These are phyloP conservation scores for Cheilinus undulatus DNA, from an alignment of 2,113 vertebrate genomes.

Conservation along the genomic window DNA sequence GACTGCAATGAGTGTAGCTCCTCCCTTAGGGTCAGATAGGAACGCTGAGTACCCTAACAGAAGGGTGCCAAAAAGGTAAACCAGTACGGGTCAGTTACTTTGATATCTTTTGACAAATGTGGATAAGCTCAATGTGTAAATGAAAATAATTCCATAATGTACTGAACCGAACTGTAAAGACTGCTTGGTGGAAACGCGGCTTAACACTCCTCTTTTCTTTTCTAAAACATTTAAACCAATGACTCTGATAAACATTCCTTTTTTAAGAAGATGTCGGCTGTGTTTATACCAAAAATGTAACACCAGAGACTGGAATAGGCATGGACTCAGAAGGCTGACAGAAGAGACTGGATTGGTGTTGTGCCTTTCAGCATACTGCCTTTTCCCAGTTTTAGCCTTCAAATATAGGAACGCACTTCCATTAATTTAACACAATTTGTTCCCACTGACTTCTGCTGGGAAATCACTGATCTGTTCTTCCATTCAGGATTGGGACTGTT, in stretches of 20 bases:
- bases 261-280: background rate
- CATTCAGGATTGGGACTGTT: slow-evolving; percentile 8
- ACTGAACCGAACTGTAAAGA: no score
- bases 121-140: no score
- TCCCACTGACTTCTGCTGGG: slow-evolving; percentile 5
- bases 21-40: no score
- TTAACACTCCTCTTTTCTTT: slow-evolving; percentile 5
- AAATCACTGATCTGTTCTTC: slow-evolving; percentile 37
- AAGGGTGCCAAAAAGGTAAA: no score
- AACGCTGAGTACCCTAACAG: no score
- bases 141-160: no score
- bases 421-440: slow-evolving; percentile 15
- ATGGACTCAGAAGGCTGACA: slow-evolving; percentile 5
- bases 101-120: no score
- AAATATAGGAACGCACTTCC: slow-evolving; percentile 2
- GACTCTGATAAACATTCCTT: background rate
- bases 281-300: slow-evolving; percentile 24
- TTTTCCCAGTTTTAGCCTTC: slow-evolving; percentile 1
- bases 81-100: no score
- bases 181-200: no score
- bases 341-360: background rate
- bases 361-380: slow-evolving; percentile 40
- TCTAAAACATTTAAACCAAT: slow-evolving; percentile 16
- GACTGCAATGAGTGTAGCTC: no score
- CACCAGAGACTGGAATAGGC: slow-evolving; percentile 3